These are phyloP conservation scores for Acanthis flammea DNA, from an alignment of 2,797 vertebrate species.

Conservation along the genomic window DNA sequence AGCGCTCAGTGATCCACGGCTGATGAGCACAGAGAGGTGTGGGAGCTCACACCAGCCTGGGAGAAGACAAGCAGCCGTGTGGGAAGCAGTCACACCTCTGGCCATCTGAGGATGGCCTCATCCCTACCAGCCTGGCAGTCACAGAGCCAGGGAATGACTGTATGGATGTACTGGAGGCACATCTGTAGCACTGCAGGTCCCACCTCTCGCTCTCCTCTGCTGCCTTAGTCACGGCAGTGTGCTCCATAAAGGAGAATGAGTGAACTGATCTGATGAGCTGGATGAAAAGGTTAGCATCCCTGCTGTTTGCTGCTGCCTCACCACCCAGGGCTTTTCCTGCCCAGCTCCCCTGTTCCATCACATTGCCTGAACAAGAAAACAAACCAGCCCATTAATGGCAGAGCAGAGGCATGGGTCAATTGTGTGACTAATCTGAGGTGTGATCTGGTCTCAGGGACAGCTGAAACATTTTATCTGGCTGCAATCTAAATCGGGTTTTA, in stretches of 20 bases:
- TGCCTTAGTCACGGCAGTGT: not conserved
- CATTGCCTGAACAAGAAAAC: not conserved
- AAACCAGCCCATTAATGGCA: not conserved
- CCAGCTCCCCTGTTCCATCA: not conserved
- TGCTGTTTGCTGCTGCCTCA: not conserved
- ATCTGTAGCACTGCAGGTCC: accelerated
- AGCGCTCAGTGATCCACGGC: not conserved
- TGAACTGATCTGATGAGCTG: not conserved
- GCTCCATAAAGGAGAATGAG: not conserved
- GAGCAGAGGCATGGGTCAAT: not conserved
- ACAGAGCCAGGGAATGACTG: not conserved
- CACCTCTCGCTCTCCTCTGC: not conserved
- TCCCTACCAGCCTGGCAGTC: not conserved
- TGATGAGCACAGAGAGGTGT: not conserved
- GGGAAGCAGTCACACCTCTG: not conserved
- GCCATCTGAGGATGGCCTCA: not conserved
- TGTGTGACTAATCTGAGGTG: not conserved
- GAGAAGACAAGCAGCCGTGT: not conserved
- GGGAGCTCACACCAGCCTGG: not conserved
- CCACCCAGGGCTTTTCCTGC: not conserved
- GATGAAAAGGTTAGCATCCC: not conserved
- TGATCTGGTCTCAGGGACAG: not conserved
- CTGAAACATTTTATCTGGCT: not conserved
- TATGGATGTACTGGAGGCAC: not conserved
- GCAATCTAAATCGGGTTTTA: not conserved